Base-by-base conservation (phyloP, 2,113 vertebrate genomes). In the Enhydra lutris region DNA sequence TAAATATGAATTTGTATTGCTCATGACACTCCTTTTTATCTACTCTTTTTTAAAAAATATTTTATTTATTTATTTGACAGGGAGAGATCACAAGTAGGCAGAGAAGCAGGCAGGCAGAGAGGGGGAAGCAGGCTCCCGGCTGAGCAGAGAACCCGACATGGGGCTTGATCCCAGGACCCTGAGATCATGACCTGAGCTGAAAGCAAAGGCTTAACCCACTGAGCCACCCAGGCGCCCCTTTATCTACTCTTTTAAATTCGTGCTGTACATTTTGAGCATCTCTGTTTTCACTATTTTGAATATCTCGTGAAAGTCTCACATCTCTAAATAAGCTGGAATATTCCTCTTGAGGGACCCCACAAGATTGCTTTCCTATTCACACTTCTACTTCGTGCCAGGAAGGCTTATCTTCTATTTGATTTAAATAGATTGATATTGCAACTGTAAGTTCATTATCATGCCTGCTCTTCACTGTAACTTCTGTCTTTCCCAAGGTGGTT, bases 351-450 rank as follows among this genome's bases (percentile, higher is more conserved):
- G 93, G 61, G 55, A 57, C 14, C 34, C 18, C 2, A 23, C 12
- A 94, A 85, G 26, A 89, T 86, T 89, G 6, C 42, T 26, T 96
- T 87, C 9, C 7, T 91, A 89, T 84, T 92, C 20, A 92, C 97
- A 92, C 69, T 81, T 96, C 4, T 50, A 31, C 50, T 84, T 76
- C 57, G 17, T 87, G 36, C 67, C 69, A 97, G 69, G n/a, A 29
- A 76, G 97, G 36, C 94, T 97, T 95, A 89, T 96, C 17, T 97
- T 93, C 20, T 1, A 6, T 39, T 81, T 91, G 81, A 91, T 97
- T 98, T 55, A 96, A 97, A 96, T 52, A 97, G 39, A 95, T 29
- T 94, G 47, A 55, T 67, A 89, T 63, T 97, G 42, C 52, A 76
- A 24, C 61, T 93, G 31, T 71, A 94, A 18, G n/a, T 95, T 98